Percentiles rank a stretch among this genome's conserved stretches.
phyloP scores from a whole-genome alignment of 2,797 vertebrate genomes.

The Bradypodion ventrale region DNA sequence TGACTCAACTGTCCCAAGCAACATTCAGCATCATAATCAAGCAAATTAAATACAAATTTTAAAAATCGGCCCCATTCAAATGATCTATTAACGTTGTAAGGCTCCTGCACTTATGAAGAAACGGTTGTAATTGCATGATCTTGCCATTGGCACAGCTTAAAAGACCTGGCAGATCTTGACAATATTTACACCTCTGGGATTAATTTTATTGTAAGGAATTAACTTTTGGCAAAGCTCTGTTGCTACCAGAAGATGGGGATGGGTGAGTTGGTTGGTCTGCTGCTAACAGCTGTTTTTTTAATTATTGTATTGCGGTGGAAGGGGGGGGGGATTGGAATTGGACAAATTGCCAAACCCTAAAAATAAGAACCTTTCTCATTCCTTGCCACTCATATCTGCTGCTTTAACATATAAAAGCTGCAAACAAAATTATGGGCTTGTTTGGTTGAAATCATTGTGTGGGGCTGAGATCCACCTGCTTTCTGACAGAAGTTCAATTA shows the following conservation, averaged over 20 bases:
- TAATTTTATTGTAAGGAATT: constrained; percentile 66
- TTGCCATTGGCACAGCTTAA: constrained; percentile 70
- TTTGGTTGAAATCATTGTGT: background rate
- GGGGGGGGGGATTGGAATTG: constrained; percentile 15
- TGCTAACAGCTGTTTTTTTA: constrained; percentile 45
- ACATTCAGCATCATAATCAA: constrained; percentile 67
- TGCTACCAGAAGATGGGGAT: constrained; percentile 9
- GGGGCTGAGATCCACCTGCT: background rate
- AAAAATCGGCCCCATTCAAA: constrained; percentile 77
- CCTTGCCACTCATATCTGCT: background rate
- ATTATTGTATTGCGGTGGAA: constrained; percentile 35
- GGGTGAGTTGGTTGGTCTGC: background rate
- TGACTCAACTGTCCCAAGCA: constrained; percentile 50
- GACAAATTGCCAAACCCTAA: background rate
- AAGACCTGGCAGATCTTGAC: constrained; percentile 61
- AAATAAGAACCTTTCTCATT: background rate
- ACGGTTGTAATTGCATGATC: constrained; percentile 72
- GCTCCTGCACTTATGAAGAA: constrained; percentile 70
- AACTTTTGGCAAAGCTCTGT: constrained; percentile 64
- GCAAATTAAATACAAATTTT: constrained; percentile 77
- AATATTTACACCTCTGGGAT: constrained; percentile 64
- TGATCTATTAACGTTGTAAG: constrained; percentile 74
- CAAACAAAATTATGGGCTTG: background rate
- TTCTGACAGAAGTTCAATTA: background rate
- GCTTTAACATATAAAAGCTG: too few species aligned